Evolutionary conservation across 2,797 vertebrate genomes (phyloP).

Genomic region (Mormyrus hasselquistii): DNA sequence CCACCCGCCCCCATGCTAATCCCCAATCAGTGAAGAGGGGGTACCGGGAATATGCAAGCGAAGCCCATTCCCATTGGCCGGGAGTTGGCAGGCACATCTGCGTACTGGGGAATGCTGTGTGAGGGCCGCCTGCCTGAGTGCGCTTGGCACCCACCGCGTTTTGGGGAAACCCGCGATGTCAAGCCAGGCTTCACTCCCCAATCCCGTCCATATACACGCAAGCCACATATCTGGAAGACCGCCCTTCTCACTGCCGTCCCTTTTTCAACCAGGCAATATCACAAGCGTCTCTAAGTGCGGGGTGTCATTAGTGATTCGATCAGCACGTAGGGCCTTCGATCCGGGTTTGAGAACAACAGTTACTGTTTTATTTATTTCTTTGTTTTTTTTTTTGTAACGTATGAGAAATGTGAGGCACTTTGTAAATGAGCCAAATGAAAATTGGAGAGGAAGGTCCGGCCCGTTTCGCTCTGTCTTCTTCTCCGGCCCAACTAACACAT

Average conservation of each 20-base stretch:
- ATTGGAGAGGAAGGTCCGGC: neutral
- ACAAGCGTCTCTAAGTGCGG: neutral
- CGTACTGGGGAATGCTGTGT: neutral
- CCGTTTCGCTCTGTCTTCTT: neutral
- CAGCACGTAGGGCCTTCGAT: neutral
- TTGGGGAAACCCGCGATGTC: neutral
- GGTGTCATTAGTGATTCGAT: neutral
- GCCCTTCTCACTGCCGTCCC: neutral
- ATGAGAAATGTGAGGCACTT: neutral
- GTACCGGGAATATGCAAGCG: neutral
- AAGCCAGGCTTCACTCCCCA: neutral
- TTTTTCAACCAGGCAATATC: neutral
- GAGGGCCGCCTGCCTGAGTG: neutral
- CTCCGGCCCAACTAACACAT: neutral
- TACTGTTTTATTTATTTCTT: neutral
- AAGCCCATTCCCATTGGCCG: neutral
- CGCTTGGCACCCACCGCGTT: neutral
- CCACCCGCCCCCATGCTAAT: neutral
- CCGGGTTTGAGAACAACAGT: neutral
- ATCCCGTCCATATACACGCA: neutral
- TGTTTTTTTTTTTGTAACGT: neutral
- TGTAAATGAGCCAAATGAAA: conserved; percentile 17
- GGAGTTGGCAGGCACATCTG: neutral
- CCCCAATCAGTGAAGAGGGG: neutral
- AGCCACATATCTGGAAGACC: neutral